These are phyloP conservation scores for Griposia aprilina DNA, from an alignment of 2,888 invertebrate genomes.

Conservation along the genomic window DNA sequence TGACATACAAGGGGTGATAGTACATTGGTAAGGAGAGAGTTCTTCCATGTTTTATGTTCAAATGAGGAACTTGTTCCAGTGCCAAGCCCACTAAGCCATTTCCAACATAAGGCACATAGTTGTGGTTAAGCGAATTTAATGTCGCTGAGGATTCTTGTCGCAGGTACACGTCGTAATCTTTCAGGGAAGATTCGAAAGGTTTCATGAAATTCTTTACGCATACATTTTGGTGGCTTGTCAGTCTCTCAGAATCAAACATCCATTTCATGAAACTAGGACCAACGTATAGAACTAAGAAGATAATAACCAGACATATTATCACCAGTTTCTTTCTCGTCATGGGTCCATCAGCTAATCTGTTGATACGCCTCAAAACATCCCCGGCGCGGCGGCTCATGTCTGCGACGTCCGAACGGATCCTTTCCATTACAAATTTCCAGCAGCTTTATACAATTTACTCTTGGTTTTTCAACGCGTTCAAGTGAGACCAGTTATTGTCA, in stretches of 20 bases:
- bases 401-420: conserved; percentile 76
- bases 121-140: conserved; percentile 87
- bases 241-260: conserved; percentile 89
- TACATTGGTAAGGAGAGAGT: conserved; percentile 92
- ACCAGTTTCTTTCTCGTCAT: conserved; percentile 88
- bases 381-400: conserved; percentile 88
- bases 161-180: conserved; percentile 93
- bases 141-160: conserved; percentile 90
- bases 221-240: conserved; percentile 88
- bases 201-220: conserved; percentile 93
- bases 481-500: conserved; percentile 73
- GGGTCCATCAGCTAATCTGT: conserved; percentile 87
- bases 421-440: conserved; percentile 82
- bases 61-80: conserved; percentile 91
- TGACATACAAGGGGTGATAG: conserved; percentile 92
- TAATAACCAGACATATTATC: conserved; percentile 87
- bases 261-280: conserved; percentile 92
- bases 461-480: conserved; percentile 58
- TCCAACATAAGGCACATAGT: conserved; percentile 93
- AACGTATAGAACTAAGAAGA: conserved; percentile 91
- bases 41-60: conserved; percentile 93
- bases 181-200: conserved; percentile 90
- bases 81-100: conserved; percentile 93
- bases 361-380: conserved; percentile 84
- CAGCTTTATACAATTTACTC: conserved; percentile 32